These are phyloP conservation scores for Epinotia brunnichana DNA, from an alignment of 2,888 invertebrate species.

Conservation along the genomic window DNA sequence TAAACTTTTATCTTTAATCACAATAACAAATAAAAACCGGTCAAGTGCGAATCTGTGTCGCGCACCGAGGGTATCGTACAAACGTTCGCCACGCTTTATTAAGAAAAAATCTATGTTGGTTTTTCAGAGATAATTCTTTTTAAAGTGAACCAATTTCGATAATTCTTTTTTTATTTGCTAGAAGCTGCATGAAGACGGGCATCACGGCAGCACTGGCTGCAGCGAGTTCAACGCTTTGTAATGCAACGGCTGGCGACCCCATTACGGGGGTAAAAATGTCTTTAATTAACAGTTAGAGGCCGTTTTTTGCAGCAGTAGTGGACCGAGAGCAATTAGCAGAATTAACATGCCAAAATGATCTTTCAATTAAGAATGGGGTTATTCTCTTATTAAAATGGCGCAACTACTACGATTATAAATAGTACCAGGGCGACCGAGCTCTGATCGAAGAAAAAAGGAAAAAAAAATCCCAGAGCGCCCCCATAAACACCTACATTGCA, in stretches of 20 bases:
- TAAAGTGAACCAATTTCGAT: no score
- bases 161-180: no score
- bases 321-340: constrained; percentile 57
- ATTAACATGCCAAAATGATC: constrained; percentile 45
- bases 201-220: not conserved
- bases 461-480: not conserved
- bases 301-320: constrained; percentile 54
- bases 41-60: no score
- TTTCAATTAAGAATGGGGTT: constrained; percentile 2
- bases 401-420: not conserved
- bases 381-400: not conserved
- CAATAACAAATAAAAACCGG: no score
- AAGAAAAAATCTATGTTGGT: no score
- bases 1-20: no score
- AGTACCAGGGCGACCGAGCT: no score
- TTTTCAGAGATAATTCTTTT: no score
- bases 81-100: no score
- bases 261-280: constrained; percentile 60
- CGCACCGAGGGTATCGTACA: no score
- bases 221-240: constrained; percentile 42
- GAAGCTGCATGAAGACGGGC: no score
- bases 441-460: no score
- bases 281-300: constrained; percentile 61
- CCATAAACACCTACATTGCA: not conserved
- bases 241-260: constrained; percentile 55